Evolutionary conservation across 2,797 vertebrate genomes (phyloP).

Genomic region (Macropus fuliginosus): DNA sequence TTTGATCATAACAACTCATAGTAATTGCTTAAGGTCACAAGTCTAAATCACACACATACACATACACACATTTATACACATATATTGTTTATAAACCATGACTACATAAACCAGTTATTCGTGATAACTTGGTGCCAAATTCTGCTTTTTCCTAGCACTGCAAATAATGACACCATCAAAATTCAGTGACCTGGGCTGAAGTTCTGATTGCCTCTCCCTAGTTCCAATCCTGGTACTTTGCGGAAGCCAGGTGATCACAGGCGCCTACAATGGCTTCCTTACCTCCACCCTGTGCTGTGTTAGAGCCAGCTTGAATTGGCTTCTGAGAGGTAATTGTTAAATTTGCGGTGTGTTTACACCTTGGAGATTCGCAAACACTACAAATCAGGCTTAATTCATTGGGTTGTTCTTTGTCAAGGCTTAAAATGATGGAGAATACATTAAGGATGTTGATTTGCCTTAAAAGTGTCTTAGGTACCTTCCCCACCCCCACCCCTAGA

Average conservation of each 20-base stretch:
- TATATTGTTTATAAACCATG: not conserved
- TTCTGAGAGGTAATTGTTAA: not conserved
- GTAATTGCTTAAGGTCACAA: not conserved
- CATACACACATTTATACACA: no score
- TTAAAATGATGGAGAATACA: not conserved
- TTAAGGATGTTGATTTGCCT: not conserved
- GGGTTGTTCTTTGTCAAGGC: not conserved
- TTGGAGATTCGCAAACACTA: not conserved
- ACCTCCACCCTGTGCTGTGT: not conserved
- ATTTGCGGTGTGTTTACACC: not conserved
- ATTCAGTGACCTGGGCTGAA: not conserved
- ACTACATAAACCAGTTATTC: not conserved
- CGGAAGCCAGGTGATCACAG: not conserved
- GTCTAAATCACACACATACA: not conserved
- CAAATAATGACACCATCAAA: not conserved
- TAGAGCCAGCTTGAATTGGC: not conserved
- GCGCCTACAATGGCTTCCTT: not conserved
- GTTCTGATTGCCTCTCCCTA: not conserved
- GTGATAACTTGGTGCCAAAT: not conserved
- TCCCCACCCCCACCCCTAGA: not conserved
- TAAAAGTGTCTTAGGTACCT: not conserved
- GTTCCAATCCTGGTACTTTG: not conserved
- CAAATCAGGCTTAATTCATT: not conserved
- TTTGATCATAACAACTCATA: not conserved
- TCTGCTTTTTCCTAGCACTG: not conserved